Base-by-base conservation (phyloP, 1,140 invertebrate genomes). In the Lordiphosa stackelbergi region DNA sequence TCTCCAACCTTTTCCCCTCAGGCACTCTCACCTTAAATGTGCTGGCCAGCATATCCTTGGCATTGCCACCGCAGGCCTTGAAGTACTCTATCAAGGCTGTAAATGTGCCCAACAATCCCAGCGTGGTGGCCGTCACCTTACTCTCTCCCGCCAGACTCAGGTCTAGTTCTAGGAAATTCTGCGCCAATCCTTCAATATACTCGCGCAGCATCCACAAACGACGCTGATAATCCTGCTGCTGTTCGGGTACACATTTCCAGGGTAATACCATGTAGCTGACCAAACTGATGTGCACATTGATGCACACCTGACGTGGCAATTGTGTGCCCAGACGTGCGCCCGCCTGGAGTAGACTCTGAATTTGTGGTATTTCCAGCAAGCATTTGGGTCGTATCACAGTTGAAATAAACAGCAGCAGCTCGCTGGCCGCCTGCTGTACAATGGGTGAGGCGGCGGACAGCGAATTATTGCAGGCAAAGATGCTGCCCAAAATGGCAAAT, bases 71-170 rank as follows among this genome's bases (percentile, higher is more conserved):
- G 11, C 78, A 88, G 46, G 89, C 81, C 55, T 89, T 88, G 47
- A 88, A 89, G 72, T 88, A 89, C 59, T 89, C 88, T 3, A 90
- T 79, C 7, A 90, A 68, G 16, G 86, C 77, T 8, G 86, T 86
- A n/a, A 90, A 77, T 7, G 73, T 81, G 35, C 87, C 85, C 40
- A 90, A 56, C 48, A 83, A 52, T 36, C 57, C 72, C 19, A 85
- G 63, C 11, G 87, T 87, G 19, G 71, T 78, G 13, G 74, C 72
- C 1, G 87, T 79, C 31, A 89, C 73, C 61, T 88, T 87, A 19
- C 66, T 68, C 41, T 85, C 81, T 5, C 63, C 64, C 9, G 56
- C 60, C n/a, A 66, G 65, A 35, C 9, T 54, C 38, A 63, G 58
- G 43, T 87, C 86, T 5, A 88, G 42, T 9, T 77, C 71, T 0